phyloP scores from a whole-genome alignment of 2,797 vertebrate genomes.

The Galago senegalensis region DNA sequence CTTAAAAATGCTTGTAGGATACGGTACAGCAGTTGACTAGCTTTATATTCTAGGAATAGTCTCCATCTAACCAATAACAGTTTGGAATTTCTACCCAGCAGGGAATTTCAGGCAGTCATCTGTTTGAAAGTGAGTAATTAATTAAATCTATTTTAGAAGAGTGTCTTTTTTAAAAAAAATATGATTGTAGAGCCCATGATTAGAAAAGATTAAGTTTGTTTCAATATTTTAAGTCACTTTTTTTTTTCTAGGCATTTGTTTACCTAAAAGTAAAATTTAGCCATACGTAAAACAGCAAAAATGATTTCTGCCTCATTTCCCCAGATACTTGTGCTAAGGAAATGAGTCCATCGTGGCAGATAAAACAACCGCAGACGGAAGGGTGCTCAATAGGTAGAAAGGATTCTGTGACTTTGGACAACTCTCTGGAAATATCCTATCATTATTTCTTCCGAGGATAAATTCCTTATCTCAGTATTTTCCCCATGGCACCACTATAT shows the following conservation, averaged over 20 bases:
- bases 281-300: background rate
- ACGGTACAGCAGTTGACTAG: background rate
- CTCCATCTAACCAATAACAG: background rate
- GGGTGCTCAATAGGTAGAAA: background rate
- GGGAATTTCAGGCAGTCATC: background rate
- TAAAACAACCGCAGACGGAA: background rate
- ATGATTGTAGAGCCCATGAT: background rate
- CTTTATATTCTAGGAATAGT: background rate
- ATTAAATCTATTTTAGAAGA: background rate
- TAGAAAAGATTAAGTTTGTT: background rate
- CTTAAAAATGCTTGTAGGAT: background rate
- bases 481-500: background rate
- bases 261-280: background rate
- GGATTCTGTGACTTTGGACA: background rate
- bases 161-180: background rate
- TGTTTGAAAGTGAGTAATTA: background rate
- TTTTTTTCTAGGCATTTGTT: background rate
- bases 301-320: background rate
- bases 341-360: background rate
- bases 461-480: background rate
- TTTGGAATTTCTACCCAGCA: background rate
- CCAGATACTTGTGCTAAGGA: background rate
- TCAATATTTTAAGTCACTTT: conserved; percentile 2
- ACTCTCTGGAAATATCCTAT: background rate
- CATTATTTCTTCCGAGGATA: background rate